Evolutionary conservation across 1,140 invertebrate genomes (phyloP).

Genomic region (Macrobrachium nipponense): DNA sequence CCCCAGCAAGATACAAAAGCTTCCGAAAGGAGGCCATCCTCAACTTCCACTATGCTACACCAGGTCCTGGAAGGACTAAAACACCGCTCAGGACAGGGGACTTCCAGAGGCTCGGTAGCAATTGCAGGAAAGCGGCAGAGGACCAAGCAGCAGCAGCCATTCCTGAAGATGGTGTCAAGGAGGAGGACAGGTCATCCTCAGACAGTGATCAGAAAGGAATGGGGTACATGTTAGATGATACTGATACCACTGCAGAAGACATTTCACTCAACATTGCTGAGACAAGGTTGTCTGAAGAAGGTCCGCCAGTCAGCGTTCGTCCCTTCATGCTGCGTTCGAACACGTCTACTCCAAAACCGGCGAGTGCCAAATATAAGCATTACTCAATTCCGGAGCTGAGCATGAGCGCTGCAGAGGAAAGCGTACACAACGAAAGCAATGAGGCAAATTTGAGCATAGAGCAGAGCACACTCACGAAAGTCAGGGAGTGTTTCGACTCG

Average conservation of each 20-base stretch:
- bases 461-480: constrained; percentile 65
- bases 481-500: constrained; percentile 66
- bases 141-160: constrained; percentile 56
- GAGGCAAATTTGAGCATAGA: constrained; percentile 58
- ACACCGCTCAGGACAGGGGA: constrained; percentile 66
- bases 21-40: constrained; percentile 67
- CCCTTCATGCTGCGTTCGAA: constrained; percentile 1
- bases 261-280: constrained; percentile 61
- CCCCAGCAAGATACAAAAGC: constrained; percentile 66
- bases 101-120: constrained; percentile 66
- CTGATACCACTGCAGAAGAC: constrained; percentile 59
- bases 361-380: constrained; percentile 25
- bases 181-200: neutral
- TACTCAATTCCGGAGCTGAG: constrained; percentile 26
- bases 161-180: constrained; percentile 32
- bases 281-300: constrained; percentile 8
- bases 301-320: constrained; percentile 8
- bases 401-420: constrained; percentile 39
- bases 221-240: constrained; percentile 49
- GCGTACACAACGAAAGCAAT: constrained; percentile 30
- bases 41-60: constrained; percentile 65
- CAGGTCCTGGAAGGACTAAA: constrained; percentile 66
- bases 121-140: constrained; percentile 65
- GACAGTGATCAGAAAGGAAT: constrained; percentile 63
- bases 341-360: constrained; percentile 60